Evolutionary conservation across 2,888 invertebrate genomes (phyloP), one percentile per base, ranked within the genome.

Genomic region (Sesia bembeciformis): DNA sequence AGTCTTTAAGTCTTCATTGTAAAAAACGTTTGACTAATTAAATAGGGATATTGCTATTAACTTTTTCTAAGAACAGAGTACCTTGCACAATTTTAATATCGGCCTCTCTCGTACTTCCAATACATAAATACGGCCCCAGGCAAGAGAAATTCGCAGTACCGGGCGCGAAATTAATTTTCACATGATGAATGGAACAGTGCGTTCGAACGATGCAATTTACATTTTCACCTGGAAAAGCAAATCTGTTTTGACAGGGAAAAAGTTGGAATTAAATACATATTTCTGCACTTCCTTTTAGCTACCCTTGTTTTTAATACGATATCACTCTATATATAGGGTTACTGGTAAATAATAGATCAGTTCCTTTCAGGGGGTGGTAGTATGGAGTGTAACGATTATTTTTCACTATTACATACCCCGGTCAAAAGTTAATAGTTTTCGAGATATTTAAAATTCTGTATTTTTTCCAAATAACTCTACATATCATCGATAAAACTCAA

Each of bases 141-240:
- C 57, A 62, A 66, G 80, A 74, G 81, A 81, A 81, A 82, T 84
- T 85, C 77, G 81, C 69, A 78, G 76, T 76, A 78, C 23, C 23
- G 23, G 23, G 23, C 23, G 72, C 68, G 70, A 78, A 83, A 86
- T 87, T 88, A 88, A 88, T 87, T 81, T 81, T 76, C 23, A 75
- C 62, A 80, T 88, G 87, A 89, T 88, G 86, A 84, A 88, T 82
- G 84, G 86, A 84, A 73, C 71, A 84, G 83, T 87, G 60, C 59
- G 60, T 55, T 57, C 58, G 82, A 78, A 76, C 23, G 75, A 70
- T 79, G 81, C 81, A 81, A 83, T 86, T 84, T 81, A 67, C 76
- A 77, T 72, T 78, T 81, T 82, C 68, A 70, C 70, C 64, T 71
- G 62, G 58, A 61, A 60, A 55, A 60, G 61, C 60, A 61, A 64